Evolutionary conservation across 2,888 invertebrate species (phyloP), one percentile per base, ranked within the genome.

Genomic region (Thereva nobilitata): DNA sequence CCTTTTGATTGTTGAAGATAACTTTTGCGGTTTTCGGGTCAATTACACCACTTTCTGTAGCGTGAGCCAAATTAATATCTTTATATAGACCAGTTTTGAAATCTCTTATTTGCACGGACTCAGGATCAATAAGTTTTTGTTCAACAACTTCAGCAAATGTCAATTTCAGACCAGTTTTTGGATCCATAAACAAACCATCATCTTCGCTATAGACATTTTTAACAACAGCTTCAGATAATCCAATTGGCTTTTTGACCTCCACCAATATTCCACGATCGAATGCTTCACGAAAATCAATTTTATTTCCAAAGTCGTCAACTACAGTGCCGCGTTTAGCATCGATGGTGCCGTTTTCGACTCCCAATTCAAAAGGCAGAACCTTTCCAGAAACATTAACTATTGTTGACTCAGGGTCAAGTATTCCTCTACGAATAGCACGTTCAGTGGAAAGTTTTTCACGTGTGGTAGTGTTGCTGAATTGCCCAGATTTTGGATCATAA

Each of bases 381-480:
- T 91, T 89, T 64, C 93, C 92, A 68, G 88, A 87, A 68, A 93
- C 86, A 71, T 88, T 89, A 42, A 95, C 93, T 74, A 93, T 84
- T n/a, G 93, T 94, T 44, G 92, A 90, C 69, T 90, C 88, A 56
- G 91, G 87, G 80, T 95, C 93, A 75, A 95, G 86, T 74, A 93
- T 87, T 69, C 93, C 93, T 75, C 90, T 87, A 76, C 88, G 88
- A 75, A 95, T 90, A 64, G 95, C 95, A 73, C 90, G 87, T 79
- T 92, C 90, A 61, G 92, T 89, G 71, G 89, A 87, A 69, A 94
- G 80, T 77, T 90, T 89, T 78, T 91, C 91, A 73, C 89, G 88
- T n/a, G 89, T 90, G 74, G 87, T 85, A 3, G 92, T 89, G 77
- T 91, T 90, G 44, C 89, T 89, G 76, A 93, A 91, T 75, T 90